A percentile compares a stretch with the other conserved stretches of the same genome.
These are phyloP conservation scores for Acleris sparsana DNA, from an alignment of 2,888 invertebrate species.

Conservation along the genomic window DNA sequence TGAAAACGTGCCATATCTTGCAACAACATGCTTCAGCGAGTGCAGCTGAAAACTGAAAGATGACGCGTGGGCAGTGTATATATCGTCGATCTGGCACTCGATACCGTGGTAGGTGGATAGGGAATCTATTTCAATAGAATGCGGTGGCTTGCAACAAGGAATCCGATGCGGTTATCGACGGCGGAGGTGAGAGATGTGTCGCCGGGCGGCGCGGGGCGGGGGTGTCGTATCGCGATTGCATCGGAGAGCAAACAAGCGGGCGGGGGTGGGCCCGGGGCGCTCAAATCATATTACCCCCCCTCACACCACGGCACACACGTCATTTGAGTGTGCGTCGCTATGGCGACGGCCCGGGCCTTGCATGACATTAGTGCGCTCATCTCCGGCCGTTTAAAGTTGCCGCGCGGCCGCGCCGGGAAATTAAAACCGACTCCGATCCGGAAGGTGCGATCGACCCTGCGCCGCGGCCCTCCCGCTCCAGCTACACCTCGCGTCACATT, in stretches of 20 bases:
- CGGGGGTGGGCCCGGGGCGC: slow-evolving; percentile 72
- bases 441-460: slow-evolving; percentile 64
- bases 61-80: slow-evolving; percentile 19
- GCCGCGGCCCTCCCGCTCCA: slow-evolving; percentile 6
- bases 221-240: slow-evolving; percentile 81
- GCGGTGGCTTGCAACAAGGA: slow-evolving; percentile 80
- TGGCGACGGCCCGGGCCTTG: slow-evolving; percentile 86
- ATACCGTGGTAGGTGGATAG: slow-evolving; percentile 56
- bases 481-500: slow-evolving; percentile 17
- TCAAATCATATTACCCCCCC: slow-evolving; percentile 83
- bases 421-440: slow-evolving; percentile 80
- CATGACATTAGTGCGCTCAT: slow-evolving; percentile 83
- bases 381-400: slow-evolving; percentile 81
- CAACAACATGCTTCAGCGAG: slow-evolving; percentile 12
- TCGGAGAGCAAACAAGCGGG: slow-evolving; percentile 83
- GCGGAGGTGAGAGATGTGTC: slow-evolving; percentile 79
- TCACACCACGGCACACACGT: slow-evolving; percentile 84
- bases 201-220: slow-evolving; percentile 55
- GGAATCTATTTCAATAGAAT: slow-evolving; percentile 80
- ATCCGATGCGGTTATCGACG: slow-evolving; percentile 81
- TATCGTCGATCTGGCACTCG: slow-evolving; percentile 49
- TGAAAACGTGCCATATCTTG: not conserved
- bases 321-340: slow-evolving; percentile 87
- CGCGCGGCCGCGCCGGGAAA: slow-evolving; percentile 72
- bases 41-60: slow-evolving; percentile 32